These are phyloP conservation scores for Aporophyla nigra DNA, from an alignment of 2,888 invertebrate genomes.

Conservation along the genomic window DNA sequence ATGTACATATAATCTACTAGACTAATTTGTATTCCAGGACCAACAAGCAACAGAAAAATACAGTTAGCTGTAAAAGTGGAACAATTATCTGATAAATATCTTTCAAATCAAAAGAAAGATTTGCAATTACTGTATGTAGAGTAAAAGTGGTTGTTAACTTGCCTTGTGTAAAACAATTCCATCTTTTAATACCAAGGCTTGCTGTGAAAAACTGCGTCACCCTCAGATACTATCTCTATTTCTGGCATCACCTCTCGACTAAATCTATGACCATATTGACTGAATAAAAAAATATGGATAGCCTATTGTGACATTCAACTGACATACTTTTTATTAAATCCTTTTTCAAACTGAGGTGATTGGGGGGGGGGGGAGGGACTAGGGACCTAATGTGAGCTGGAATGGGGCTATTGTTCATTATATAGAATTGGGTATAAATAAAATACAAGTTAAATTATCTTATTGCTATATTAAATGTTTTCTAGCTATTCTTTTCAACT, in stretches of 20 bases:
- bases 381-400: too few species aligned
- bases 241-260: too few species aligned
- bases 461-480: slow-evolving; percentile 77
- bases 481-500: slow-evolving; percentile 91
- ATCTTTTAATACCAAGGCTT: too few species aligned
- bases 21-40: background rate
- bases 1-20: background rate
- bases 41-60: background rate
- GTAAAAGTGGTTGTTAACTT: background rate
- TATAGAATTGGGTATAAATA: background rate
- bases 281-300: background rate
- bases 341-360: background rate
- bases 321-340: too few species aligned
- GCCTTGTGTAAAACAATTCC: too few species aligned
- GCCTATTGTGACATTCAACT: too few species aligned
- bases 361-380: too few species aligned
- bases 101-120: background rate
- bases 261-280: background rate
- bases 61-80: background rate
- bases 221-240: too few species aligned
- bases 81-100: too few species aligned
- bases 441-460: slow-evolving; percentile 19
- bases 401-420: background rate
- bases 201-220: background rate
- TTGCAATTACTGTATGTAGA: background rate